A percentile compares a stretch with the other conserved stretches of the same genome.
These are phyloP conservation scores for Drosophila paramelanica DNA, from an alignment of 2,888 invertebrate species.

Conservation along the genomic window DNA sequence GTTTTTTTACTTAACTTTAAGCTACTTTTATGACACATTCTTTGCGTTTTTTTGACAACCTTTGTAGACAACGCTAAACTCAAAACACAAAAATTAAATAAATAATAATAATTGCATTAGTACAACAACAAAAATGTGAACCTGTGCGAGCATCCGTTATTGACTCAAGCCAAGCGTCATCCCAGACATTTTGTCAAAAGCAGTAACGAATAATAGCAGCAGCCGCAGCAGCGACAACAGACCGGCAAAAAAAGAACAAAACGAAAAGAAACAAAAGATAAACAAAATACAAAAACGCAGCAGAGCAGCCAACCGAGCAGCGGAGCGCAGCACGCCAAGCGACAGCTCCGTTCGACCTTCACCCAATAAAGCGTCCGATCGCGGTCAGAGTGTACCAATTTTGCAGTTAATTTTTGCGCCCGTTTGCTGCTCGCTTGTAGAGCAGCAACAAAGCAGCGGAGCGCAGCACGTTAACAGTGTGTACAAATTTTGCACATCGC, in stretches of 20 bases:
- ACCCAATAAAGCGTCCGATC: slow-evolving; percentile 72
- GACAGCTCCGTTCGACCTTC: slow-evolving; percentile 62
- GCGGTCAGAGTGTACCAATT: slow-evolving; percentile 65
- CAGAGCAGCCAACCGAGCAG: slow-evolving; percentile 37
- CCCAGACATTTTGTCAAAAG: slow-evolving; percentile 12
- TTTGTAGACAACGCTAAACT: too few relatives aligned
- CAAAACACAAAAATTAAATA: too few relatives aligned
- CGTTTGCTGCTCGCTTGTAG: too few relatives aligned
- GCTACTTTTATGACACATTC: too few relatives aligned
- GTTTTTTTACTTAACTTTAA: too few relatives aligned
- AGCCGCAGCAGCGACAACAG: slow-evolving; percentile 4
- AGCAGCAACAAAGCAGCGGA: too few relatives aligned
- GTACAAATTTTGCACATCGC: slow-evolving; percentile 54
- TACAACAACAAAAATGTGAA: not conserved
- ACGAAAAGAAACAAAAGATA: slow-evolving; percentile 18
- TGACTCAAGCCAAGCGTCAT: slow-evolving; percentile 4
- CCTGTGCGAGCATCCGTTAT: not conserved
- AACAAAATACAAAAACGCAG: slow-evolving; percentile 26
- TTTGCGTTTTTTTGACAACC: too few relatives aligned
- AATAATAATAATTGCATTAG: too few relatives aligned
- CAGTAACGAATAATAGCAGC: slow-evolving; percentile 20
- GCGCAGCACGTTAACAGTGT: too few relatives aligned
- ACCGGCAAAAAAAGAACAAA: slow-evolving; percentile 32
- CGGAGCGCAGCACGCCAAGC: slow-evolving; percentile 18
- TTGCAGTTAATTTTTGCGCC: slow-evolving; percentile 53